These are phyloP conservation scores for Abrostola tripartita DNA, from an alignment of 2,888 invertebrate genomes.

Conservation along the genomic window DNA sequence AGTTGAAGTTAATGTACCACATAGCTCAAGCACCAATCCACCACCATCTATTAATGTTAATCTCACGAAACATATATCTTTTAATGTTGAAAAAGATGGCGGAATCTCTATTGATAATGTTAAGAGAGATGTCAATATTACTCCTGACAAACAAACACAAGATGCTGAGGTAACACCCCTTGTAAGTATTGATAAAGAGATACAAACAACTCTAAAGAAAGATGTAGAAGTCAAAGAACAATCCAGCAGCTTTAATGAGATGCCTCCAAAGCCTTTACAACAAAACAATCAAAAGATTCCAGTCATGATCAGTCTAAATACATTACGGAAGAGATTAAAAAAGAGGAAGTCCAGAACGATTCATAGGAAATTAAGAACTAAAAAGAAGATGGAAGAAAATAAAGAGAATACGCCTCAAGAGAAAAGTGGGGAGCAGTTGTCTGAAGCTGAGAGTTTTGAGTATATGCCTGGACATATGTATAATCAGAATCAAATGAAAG, in stretches of 20 bases:
- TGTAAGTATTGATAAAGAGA: slow-evolving; percentile 75
- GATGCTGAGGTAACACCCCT: slow-evolving; percentile 59
- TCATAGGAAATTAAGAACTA: slow-evolving; percentile 64
- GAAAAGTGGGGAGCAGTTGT: slow-evolving; percentile 77
- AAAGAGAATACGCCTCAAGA: slow-evolving; percentile 67
- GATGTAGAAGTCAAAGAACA: slow-evolving; percentile 34
- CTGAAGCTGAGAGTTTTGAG: slow-evolving; percentile 91
- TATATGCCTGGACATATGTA: slow-evolving; percentile 89
- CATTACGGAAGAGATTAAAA: slow-evolving; percentile 70
- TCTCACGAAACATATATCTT: slow-evolving; percentile 83
- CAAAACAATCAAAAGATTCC: slow-evolving; percentile 67
- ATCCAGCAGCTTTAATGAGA: slow-evolving; percentile 26
- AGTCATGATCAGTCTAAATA: slow-evolving; percentile 77
- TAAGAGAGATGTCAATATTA: slow-evolving; percentile 68
- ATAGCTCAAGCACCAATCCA: slow-evolving; percentile 62
- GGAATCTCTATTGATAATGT: slow-evolving; percentile 71
- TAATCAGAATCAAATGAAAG: slow-evolving; percentile 81
- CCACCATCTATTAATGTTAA: slow-evolving; percentile 79
- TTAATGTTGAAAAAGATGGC: slow-evolving; percentile 82
- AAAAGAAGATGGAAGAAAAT: slow-evolving; percentile 55
- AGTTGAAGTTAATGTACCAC: slow-evolving; percentile 78
- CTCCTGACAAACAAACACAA: slow-evolving; percentile 68
- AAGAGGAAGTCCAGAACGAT: slow-evolving; percentile 66
- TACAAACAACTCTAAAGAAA: slow-evolving; percentile 72
- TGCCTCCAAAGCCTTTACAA: slow-evolving; percentile 29